phyloP scores from a whole-genome alignment of 2,113 vertebrate genomes.

The Podiceps cristatus region DNA sequence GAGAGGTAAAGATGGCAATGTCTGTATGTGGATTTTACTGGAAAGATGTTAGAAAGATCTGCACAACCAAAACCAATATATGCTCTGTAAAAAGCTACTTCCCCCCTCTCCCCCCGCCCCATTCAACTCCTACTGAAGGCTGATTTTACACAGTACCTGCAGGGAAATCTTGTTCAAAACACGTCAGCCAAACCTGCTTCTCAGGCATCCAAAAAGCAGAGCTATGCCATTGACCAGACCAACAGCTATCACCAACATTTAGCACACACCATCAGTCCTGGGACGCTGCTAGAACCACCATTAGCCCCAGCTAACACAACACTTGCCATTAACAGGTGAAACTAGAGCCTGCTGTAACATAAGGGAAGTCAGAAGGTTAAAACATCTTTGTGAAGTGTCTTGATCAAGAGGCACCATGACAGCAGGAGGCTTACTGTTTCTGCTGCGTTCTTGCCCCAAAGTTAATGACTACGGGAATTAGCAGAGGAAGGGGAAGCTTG shows the following conservation, averaged over 20 bases:
- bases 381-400: neutral
- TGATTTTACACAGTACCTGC: neutral
- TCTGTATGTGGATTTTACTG: neutral
- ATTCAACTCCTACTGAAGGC: neutral
- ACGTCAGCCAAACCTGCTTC: neutral
- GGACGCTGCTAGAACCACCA: neutral
- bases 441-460: neutral
- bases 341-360: neutral
- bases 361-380: neutral
- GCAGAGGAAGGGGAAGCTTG: neutral
- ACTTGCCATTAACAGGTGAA: neutral
- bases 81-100: neutral
- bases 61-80: neutral
- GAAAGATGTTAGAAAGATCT: neutral
- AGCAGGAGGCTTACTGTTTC: neutral
- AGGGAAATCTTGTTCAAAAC: neutral
- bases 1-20: neutral
- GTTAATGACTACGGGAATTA: neutral
- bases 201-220: neutral
- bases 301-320: fast-evolving
- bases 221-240: neutral
- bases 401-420: neutral
- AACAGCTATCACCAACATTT: fast-evolving
- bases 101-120: fast-evolving
- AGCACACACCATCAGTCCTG: neutral